Conservation (phyloP, 2,113 vertebrate genomes). For the Eubucco bourcierii region DNA sequence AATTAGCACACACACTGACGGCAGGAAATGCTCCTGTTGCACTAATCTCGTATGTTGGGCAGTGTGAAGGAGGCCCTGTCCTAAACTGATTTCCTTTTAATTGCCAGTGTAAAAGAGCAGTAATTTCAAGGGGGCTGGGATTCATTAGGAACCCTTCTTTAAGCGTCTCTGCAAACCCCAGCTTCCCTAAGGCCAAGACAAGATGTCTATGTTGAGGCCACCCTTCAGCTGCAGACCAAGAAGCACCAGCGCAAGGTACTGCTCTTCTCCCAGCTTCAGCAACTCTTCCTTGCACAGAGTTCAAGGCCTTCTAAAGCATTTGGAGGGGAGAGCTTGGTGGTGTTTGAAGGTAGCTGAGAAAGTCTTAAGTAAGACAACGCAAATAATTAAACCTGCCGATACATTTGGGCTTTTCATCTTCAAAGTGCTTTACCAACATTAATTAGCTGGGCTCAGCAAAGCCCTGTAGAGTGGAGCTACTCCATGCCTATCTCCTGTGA, state of each 20-base stretch:
- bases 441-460: constrained; percentile 18
- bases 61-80: neutral
- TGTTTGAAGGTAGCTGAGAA: neutral
- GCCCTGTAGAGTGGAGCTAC: neutral
- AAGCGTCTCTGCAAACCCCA: neutral
- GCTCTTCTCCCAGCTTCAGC: neutral
- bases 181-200: neutral
- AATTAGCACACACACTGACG: neutral
- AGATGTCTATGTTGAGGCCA: neutral
- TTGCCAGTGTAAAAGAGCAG: neutral
- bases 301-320: neutral
- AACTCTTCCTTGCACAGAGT: neutral
- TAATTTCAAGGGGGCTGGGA: neutral
- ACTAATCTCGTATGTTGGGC: neutral
- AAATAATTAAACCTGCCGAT: constrained; percentile 32
- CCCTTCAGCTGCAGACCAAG: neutral
- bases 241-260: rapidly evolving
- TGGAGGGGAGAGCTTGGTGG: neutral
- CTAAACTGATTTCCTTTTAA: neutral
- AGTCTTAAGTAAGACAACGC: constrained; percentile 30
- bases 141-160: neutral
- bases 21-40: neutral
- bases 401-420: constrained; percentile 44
- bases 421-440: constrained; percentile 31
- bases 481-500: neutral